Evolutionary conservation across 1,140 invertebrate species (phyloP), one percentile per base, ranked within the genome.

Genomic region (Trichogramma pretiosum): DNA sequence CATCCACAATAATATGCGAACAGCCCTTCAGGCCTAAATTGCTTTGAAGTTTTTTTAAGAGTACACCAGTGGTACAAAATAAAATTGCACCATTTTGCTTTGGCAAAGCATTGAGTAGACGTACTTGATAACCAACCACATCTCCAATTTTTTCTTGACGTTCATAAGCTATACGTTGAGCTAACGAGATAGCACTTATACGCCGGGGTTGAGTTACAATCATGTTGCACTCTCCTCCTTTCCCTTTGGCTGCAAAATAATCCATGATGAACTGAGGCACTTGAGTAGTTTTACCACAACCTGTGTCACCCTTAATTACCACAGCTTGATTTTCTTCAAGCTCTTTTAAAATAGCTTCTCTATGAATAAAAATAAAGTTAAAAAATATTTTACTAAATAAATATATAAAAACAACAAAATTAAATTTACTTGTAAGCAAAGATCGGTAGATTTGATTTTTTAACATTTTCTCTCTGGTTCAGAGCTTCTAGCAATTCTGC

Each of bases 261-360:
- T 96, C 89, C 13, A 96, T 63, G 53, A 97, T 85, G 61, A 85
- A 95, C 66, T 97, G 93, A 2, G 92, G 90, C 17, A 96, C 81
- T 75, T 92, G 86, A 1, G 89, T 93, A 55, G 85, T 87, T 73
- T 93, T 93, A 14, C 89, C 90, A 61, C 87, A 92, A 13, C 89
- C 89, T 2, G 89, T 91, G 56, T 89, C 85, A 8, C 88, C 89
- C 56, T 85, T 85, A 45, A 92, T 84, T 9, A 92, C 76, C 33
- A 89, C 66, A 5, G 89, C 79, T 68, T 77, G 71, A 61, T 73
- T 60, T 8, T 62, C 49, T 26, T 60, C 24, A 10, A 71, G 14
- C 10, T 44, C 41, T 13, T 46, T 51, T 7, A 58, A 54, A 13
- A 55, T 67, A 61, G 24, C 14, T 62, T 60, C 18, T 38, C 55